phyloP scores from a whole-genome alignment of 92 coral and sea anemone genomes.

The Phymanthus crucifer region DNA sequence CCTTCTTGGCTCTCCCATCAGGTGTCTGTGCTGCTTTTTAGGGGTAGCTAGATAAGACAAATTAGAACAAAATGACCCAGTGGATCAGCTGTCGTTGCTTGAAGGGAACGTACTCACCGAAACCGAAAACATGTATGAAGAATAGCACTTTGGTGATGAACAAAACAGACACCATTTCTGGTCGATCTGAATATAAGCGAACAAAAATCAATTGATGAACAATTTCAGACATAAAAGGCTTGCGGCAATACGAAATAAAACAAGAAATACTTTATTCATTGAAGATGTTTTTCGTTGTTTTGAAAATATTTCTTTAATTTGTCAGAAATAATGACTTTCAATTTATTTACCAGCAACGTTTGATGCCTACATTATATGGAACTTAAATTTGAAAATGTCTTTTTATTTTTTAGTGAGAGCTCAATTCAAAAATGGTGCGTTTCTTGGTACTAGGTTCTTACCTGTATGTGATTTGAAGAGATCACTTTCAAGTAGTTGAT shows the following conservation, averaged over 20 bases:
- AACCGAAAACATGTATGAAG: neutral
- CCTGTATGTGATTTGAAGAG: neutral
- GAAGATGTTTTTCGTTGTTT: no score
- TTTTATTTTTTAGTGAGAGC: neutral
- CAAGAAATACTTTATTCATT: no score
- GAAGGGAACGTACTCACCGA: neutral
- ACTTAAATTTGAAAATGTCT: neutral
- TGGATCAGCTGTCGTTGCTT: neutral
- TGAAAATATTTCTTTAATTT: no score
- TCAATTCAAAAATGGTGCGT: neutral
- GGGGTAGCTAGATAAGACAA: neutral
- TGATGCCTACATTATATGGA: no score
- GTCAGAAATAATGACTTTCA: no score
- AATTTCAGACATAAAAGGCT: no score
- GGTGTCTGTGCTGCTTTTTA: constrained; percentile 5
- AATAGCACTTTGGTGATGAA: neutral
- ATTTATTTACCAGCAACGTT: no score
- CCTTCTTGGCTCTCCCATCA: neutral
- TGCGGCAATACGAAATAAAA: no score
- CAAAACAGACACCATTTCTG: neutral
- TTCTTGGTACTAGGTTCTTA: neutral
- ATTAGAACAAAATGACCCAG: neutral
- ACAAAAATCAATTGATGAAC: neutral
- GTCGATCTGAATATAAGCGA: neutral
- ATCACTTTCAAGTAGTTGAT: neutral